These are phyloP conservation scores for Papilio dardanus DNA, from an alignment of 1,140 invertebrate genomes.

Conservation along the genomic window DNA sequence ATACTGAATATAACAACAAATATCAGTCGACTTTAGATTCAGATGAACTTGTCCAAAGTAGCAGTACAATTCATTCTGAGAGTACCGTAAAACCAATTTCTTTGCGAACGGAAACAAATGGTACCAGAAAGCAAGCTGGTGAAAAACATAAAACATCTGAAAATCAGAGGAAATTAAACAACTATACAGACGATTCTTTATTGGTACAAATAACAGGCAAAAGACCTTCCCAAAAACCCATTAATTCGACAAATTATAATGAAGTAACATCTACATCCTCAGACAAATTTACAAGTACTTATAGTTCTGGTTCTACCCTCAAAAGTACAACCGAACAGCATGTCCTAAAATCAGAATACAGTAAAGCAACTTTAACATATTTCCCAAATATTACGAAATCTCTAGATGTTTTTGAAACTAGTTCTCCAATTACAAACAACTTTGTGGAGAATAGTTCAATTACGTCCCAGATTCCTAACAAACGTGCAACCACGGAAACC, in stretches of 20 bases:
- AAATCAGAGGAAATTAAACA: slow-evolving; percentile 72
- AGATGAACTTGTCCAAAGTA: slow-evolving; percentile 61
- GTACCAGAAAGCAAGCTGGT: slow-evolving; percentile 62
- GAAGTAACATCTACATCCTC: not conserved
- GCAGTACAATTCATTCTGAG: slow-evolving; percentile 65
- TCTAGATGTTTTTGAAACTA: not conserved
- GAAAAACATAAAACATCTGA: slow-evolving; percentile 79
- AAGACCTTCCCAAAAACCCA: slow-evolving; percentile 22
- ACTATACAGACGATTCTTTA: slow-evolving; percentile 52
- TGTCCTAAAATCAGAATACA: not conserved
- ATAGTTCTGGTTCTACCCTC: not conserved
- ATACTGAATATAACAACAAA: slow-evolving; percentile 40
- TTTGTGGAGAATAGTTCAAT: not conserved
- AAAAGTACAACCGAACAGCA: slow-evolving; percentile 1
- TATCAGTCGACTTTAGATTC: slow-evolving; percentile 52
- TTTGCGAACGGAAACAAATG: slow-evolving; percentile 61
- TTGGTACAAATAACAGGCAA: slow-evolving; percentile 15
- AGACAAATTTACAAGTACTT: not conserved
- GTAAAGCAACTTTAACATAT: not conserved
- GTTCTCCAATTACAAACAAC: not conserved
- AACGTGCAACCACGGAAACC: not conserved
- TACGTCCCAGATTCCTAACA: not conserved
- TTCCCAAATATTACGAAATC: not conserved
- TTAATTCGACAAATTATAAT: not conserved
- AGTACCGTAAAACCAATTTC: slow-evolving; percentile 65